phyloP scores from a whole-genome alignment of 2,113 vertebrate genomes.

The Symphodus melops region DNA sequence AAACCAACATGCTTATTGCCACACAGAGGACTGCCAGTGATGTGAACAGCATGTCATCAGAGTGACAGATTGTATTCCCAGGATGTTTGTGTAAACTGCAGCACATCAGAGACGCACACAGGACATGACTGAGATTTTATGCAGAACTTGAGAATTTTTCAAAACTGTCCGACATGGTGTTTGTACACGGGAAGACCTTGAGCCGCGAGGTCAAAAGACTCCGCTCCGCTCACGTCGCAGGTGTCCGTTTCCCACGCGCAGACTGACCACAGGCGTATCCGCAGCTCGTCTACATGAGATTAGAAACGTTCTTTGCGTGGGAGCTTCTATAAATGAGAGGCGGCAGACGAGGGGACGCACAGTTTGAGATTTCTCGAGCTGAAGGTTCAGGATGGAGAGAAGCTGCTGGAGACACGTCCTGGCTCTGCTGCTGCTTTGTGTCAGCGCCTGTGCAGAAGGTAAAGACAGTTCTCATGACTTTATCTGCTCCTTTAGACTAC shows the following conservation, averaged over 20 bases:
- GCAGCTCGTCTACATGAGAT: conserved; percentile 23
- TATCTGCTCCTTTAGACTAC: too few relatives aligned
- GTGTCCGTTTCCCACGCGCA: conserved; percentile 63
- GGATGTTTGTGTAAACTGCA: conserved; percentile 13
- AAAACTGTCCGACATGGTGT: conserved; percentile 24
- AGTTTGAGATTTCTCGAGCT: conserved; percentile 7
- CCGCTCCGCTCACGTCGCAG: conserved; percentile 33
- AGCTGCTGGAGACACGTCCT: conserved; percentile 28
- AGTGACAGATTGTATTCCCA: neutral
- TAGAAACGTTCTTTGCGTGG: conserved; percentile 14
- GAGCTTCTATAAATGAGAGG: conserved; percentile 37
- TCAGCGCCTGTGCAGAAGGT: conserved; percentile 53
- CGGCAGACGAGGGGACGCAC: neutral
- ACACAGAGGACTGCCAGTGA: conserved; percentile 57
- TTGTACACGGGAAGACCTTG: neutral
- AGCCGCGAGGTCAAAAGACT: neutral
- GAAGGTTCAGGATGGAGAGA: conserved; percentile 44
- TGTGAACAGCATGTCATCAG: neutral
- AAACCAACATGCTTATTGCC: conserved; percentile 38
- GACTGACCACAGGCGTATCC: conserved; percentile 22
- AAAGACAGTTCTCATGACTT: conserved; percentile 4
- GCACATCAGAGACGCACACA: neutral
- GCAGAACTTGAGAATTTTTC: conserved; percentile 45
- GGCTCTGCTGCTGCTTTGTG: conserved; percentile 47
- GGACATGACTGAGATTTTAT: conserved; percentile 4